A percentile compares a stretch with the other conserved stretches of the same genome.
These are phyloP conservation scores for Numenius phaeopus DNA, from an alignment of 2,797 vertebrate species.

Conservation along the genomic window DNA sequence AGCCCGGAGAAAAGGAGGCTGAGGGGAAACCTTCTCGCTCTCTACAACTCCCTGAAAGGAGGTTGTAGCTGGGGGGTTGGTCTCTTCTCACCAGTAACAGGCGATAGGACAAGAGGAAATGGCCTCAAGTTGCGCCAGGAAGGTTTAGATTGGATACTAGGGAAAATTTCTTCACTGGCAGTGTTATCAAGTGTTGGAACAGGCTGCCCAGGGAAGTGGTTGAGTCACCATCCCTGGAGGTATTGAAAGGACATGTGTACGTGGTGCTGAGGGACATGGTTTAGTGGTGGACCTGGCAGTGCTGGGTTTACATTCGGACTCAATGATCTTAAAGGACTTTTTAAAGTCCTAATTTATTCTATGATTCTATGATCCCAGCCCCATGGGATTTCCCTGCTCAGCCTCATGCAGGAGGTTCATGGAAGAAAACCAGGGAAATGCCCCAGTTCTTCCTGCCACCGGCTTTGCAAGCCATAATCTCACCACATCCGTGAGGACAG, in stretches of 20 bases:
- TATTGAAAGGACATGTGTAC: neutral
- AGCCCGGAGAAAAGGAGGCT: neutral
- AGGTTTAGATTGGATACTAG: neutral
- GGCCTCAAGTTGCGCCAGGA: neutral
- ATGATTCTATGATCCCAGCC: neutral
- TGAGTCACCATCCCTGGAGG: neutral
- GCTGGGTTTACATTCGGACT: neutral
- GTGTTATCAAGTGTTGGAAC: neutral
- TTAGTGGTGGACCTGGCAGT: neutral
- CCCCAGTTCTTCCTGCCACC: neutral
- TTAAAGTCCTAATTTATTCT: neutral
- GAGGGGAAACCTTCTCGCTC: neutral
- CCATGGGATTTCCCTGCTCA: fast-evolving
- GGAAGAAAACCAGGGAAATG: neutral
- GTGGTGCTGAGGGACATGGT: neutral
- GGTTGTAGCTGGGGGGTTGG: fast-evolving
- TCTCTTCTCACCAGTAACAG: neutral
- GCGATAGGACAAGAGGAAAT: fast-evolving
- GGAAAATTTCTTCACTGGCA: neutral
- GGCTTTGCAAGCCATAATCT: neutral
- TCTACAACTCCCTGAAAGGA: neutral
- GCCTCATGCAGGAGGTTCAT: neutral
- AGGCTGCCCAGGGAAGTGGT: neutral
- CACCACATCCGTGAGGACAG: neutral
- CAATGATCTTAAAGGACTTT: neutral